Conservation (phyloP, 2,888 invertebrate genomes). For the Tachina lurida region DNA sequence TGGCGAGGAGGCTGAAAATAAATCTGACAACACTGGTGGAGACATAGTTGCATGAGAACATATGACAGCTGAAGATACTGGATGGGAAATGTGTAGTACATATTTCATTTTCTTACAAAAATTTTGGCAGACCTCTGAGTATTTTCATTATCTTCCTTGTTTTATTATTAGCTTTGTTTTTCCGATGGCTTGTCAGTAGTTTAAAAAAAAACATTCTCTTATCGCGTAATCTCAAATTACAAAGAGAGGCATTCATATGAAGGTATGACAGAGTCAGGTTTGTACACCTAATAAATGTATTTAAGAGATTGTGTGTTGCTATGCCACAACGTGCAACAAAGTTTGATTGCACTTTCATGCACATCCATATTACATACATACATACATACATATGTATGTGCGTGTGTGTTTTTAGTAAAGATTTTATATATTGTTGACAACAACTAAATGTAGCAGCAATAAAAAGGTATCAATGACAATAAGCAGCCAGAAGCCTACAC, state of each 20-base stretch:
- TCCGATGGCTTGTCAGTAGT: no score
- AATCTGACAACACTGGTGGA: no score
- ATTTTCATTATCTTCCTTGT: no score
- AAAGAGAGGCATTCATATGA: background rate
- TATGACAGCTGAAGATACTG: no score
- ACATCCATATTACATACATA: background rate
- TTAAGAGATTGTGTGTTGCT: background rate
- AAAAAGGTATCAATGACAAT: slow-evolving; percentile 39
- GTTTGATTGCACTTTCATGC: slow-evolving; percentile 6
- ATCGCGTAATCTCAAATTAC: no score
- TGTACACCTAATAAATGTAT: background rate
- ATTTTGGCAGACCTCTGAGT: no score
- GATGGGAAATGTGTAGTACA: no score
- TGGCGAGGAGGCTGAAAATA: no score
- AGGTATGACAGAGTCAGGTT: background rate
- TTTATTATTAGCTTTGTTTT: no score
- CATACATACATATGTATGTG: background rate
- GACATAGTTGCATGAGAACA: no score
- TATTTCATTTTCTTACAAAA: no score
- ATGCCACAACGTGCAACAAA: background rate
- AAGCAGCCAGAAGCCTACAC: slow-evolving; percentile 14
- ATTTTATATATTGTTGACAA: slow-evolving; percentile 41
- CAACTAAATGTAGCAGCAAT: slow-evolving; percentile 33
- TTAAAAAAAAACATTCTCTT: no score
- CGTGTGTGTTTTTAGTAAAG: slow-evolving; percentile 1